Evolutionary conservation across 2,888 invertebrate genomes (phyloP).

Genomic region (Agrilus mali): DNA sequence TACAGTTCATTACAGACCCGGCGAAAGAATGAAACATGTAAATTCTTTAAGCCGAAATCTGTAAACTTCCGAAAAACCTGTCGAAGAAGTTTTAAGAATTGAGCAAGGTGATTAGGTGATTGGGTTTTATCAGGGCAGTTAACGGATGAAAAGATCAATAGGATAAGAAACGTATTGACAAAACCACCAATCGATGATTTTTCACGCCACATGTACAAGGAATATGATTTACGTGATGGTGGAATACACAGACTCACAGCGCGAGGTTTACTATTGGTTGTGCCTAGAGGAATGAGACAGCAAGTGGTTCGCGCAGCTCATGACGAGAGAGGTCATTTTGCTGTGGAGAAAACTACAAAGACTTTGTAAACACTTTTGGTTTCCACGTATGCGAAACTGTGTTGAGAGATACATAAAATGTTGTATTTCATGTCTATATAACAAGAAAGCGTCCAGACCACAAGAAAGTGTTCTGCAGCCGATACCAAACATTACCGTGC

Average conservation of each 20-base stretch:
- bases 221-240: no score
- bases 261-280: background rate
- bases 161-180: no score
- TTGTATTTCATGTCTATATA: conserved; percentile 28
- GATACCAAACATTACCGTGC: conserved; percentile 26
- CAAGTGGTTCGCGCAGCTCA: conserved; percentile 24
- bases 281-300: conserved; percentile 23
- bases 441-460: conserved; percentile 19
- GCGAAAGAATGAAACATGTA: conserved; percentile 20
- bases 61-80: background rate
- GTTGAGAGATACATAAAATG: conserved; percentile 27
- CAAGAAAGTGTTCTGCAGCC: conserved; percentile 26
- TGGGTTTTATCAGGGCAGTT: conserved; percentile 2
- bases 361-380: conserved; percentile 27
- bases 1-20: conserved; percentile 7
- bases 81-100: background rate
- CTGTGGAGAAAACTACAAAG: conserved; percentile 23
- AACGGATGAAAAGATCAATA: conserved; percentile 5
- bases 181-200: no score
- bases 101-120: background rate
- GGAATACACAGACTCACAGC: conserved; percentile 6
- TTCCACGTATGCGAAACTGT: conserved; percentile 25
- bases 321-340: conserved; percentile 29
- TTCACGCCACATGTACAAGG: no score
- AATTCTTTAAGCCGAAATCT: conserved; percentile 20